Evolutionary conservation across 53 echinoderm and acorn worm species (phyloP).

Genomic region (Holothuria leucospilota): DNA sequence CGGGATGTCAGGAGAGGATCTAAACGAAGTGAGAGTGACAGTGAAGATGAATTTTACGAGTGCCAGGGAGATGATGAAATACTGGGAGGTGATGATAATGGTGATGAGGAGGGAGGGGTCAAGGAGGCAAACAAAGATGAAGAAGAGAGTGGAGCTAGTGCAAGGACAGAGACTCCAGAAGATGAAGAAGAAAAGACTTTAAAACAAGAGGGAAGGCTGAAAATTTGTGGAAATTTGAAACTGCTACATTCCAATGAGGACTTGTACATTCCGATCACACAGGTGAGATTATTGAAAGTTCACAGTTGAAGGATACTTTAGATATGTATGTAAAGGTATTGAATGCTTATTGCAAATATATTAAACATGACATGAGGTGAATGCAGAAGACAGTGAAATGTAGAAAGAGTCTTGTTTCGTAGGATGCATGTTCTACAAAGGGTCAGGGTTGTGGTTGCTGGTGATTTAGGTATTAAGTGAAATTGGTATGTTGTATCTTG

Average conservation of each 20-base stretch:
- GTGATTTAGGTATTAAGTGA: too few relatives aligned
- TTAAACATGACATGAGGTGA: too few relatives aligned
- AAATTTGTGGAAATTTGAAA: slow-evolving; percentile 79
- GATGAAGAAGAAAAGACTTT: slow-evolving; percentile 19
- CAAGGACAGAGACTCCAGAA: slow-evolving; percentile 8
- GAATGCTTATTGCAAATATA: too few relatives aligned
- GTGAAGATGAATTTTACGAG: slow-evolving; percentile 97
- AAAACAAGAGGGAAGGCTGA: slow-evolving; percentile 84
- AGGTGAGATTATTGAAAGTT: slow-evolving; percentile 56
- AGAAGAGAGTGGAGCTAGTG: neutral
- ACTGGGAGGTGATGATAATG: neutral
- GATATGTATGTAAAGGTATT: too few relatives aligned
- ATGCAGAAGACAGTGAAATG: too few relatives aligned
- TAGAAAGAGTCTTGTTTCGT: too few relatives aligned
- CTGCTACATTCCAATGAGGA: slow-evolving; percentile 74
- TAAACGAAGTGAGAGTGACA: slow-evolving; percentile 59
- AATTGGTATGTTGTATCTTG: too few relatives aligned
- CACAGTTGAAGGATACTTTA: too few relatives aligned
- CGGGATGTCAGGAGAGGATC: neutral
- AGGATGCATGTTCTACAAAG: too few relatives aligned
- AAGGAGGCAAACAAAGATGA: slow-evolving; percentile 23
- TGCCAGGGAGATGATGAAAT: slow-evolving; percentile 71
- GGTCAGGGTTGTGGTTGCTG: too few relatives aligned
- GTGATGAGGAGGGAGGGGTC: slow-evolving; percentile 50
- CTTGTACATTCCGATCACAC: slow-evolving; percentile 93